Evolutionary conservation across 2,888 invertebrate species (phyloP).

Genomic region (Tuberolachnus salignus): DNA sequence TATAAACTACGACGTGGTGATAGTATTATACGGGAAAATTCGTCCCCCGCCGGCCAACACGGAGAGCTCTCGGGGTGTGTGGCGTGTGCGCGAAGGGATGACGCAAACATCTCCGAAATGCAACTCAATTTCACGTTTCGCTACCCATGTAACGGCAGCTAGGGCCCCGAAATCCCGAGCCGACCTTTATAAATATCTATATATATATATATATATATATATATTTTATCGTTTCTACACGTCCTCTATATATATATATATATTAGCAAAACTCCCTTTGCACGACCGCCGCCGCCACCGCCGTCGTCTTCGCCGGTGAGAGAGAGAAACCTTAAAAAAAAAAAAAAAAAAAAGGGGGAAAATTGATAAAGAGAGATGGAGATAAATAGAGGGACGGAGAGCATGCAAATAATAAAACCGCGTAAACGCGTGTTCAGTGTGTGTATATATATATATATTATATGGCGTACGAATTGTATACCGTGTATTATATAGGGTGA

Average conservation of each 20-base stretch:
- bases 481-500: too few species aligned
- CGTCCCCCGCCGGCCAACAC: slow-evolving; percentile 37
- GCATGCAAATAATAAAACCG: too few species aligned
- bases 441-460: too few species aligned
- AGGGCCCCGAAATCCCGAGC: slow-evolving; percentile 57
- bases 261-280: not conserved
- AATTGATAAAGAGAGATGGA: too few species aligned
- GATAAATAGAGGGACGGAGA: too few species aligned
- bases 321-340: too few species aligned
- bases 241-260: not conserved
- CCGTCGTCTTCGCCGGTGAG: not conserved
- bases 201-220: not conserved
- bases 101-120: slow-evolving; percentile 58
- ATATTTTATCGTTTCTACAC: not conserved
- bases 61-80: slow-evolving; percentile 34
- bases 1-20: too few species aligned
- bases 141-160: slow-evolving; percentile 58
- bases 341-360: too few species aligned
- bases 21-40: slow-evolving; percentile 26
- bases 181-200: slow-evolving; percentile 12
- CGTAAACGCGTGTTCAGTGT: too few species aligned
- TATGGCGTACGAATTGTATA: too few species aligned
- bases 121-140: slow-evolving; percentile 60
- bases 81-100: slow-evolving; percentile 57
- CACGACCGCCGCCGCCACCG: not conserved